Conservation (phyloP, 2,888 invertebrate genomes). For the Nemurella pictetii region DNA sequence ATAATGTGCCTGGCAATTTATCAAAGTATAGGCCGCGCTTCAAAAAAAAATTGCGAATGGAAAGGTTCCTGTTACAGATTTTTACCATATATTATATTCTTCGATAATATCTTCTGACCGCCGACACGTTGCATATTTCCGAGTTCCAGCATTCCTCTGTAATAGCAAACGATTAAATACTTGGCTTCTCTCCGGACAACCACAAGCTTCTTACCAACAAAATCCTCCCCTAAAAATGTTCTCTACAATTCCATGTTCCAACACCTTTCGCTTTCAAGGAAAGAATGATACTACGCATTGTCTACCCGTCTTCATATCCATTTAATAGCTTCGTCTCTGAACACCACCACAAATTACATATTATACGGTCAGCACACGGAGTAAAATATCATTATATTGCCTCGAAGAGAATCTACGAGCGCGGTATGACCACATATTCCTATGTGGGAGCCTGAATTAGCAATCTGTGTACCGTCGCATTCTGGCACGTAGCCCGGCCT, state of each 20-base stretch:
- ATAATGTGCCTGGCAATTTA: no score
- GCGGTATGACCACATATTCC: neutral
- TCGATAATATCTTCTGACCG: neutral
- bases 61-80: no score
- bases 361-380: neutral
- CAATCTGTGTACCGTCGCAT: neutral
- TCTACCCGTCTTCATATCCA: neutral
- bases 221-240: neutral
- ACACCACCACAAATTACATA: neutral
- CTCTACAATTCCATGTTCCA: neutral
- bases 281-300: neutral
- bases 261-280: neutral
- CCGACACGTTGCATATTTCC: neutral
- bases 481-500: neutral
- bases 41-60: no score
- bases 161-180: neutral
- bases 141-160: neutral
- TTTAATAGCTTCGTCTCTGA: neutral
- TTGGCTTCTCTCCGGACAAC: neutral
- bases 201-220: neutral
- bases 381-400: neutral
- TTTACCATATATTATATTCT: neutral
- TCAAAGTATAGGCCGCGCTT: no score
- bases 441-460: neutral
- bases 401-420: neutral